Evolutionary conservation across 2,888 invertebrate genomes (phyloP), one percentile per base, ranked within the genome.

Genomic region (Mesochorus sp.): DNA sequence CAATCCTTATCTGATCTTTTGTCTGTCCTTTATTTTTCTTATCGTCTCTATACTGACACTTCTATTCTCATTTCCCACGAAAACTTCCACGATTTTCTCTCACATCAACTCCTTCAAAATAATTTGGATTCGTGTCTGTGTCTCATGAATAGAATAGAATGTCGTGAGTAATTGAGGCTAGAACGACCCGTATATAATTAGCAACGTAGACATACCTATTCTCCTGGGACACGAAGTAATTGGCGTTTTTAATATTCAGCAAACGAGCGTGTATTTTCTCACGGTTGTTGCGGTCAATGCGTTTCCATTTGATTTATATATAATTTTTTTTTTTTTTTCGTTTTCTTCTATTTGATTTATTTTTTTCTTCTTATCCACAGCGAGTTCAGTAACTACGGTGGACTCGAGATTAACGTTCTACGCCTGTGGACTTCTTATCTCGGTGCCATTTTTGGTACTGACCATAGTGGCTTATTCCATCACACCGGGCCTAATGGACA

Each of bases 401-500:
- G 88, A 89, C 55, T 51, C 84, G 1, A 82, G 86, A 53, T 71
- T 89, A 42, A 88, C 83, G 14, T 83, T 90, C 61, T 90, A 90
- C 76, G 88, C 90, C 14, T 85, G 85, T 59, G 91, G 91, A 10
- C 87, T 91, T 75, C 68, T 91, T 28, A 83, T 91, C 57, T 92
- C 92, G 1, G 88, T 91, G 26, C 89, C 91, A 2, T 92, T 91
- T 83, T 84, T 92, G 49, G 82, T 91, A 12, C 83, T 89, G 17
- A 92, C 92, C 0, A 90, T 92, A 42, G 74, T 87, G 3, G 90
- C 91, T 0, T 92, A 91, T 80, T 84, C 85, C 28, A 87, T 90
- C 44, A 93, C 94, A 28, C 93, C 91, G 8, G 92, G 93, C 81
- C 87, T 94, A 8, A 90, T 92, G 75, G 93, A 94, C 80, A 92